Evolutionary conservation across 30 jellyfish, hydroid and myxozoan genomes (phyloP), one percentile per base, ranked within the genome.

Genomic region (Chrysaora quinquecirrha): DNA sequence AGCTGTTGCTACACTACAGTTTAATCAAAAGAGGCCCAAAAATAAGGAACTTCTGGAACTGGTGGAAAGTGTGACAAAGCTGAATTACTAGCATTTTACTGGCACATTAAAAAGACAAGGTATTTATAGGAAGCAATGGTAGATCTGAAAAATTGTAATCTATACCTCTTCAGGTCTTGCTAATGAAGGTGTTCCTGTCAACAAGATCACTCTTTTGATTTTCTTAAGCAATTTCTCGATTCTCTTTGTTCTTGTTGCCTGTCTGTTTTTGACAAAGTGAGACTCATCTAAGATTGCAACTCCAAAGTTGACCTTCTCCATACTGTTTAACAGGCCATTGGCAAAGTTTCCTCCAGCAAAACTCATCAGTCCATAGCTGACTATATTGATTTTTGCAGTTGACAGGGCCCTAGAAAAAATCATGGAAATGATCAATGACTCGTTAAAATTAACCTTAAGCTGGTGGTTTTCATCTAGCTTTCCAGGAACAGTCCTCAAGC

Each of bases 91-190:
- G n/a, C n/a, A n/a, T n/a, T n/a, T n/a, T n/a, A n/a, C n/a, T n/a
- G n/a, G n/a, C n/a, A n/a, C n/a, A n/a, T n/a, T n/a, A n/a, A n/a
- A n/a, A n/a, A n/a, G n/a, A n/a, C n/a, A n/a, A n/a, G n/a, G n/a
- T n/a, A n/a, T n/a, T n/a, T n/a, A n/a, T n/a, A n/a, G n/a, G n/a
- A n/a, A n/a, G n/a, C n/a, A n/a, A n/a, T n/a, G n/a, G n/a, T n/a
- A 58, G 6, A 58, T 29, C 22, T 58, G 6, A 21, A 49, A 24
- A 22, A 49, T 3, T 25, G 0, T 1, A 78, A 18, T 21, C 11
- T n/a, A n/a, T 65, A 90, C 97, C 89, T 90, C 97, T 43, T 77
- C 96, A 24, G 97, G 97, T 63, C 97, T 78, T 19, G 97, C 91
- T 48, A 90, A 79, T 29, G 97, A 65, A 33, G 97, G 97, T n/a